Conservation (phyloP, 2,888 invertebrate genomes). For the Eupithecia pulchellata region DNA sequence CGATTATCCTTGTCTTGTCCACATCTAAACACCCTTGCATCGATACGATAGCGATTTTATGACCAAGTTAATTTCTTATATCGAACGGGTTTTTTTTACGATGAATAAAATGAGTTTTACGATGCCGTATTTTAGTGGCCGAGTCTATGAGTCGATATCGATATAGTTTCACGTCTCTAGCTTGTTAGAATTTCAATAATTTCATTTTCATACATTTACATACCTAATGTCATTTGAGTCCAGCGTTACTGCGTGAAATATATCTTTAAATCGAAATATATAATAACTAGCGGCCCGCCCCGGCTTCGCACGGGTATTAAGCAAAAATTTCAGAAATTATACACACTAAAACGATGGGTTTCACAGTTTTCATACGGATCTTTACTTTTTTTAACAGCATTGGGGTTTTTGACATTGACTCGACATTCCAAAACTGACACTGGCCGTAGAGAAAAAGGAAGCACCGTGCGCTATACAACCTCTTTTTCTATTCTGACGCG, state of each 20-base stretch:
- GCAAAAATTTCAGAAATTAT: no score
- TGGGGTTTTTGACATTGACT: no score
- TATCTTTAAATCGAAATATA: neutral
- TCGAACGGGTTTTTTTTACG: conserved; percentile 63
- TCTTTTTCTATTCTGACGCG: no score
- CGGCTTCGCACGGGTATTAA: no score
- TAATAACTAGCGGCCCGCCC: no score
- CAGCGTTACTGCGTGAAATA: neutral
- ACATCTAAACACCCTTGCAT: conserved; percentile 35
- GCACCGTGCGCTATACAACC: no score
- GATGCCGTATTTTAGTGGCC: conserved; percentile 43
- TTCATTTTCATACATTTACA: neutral
- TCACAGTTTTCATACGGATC: no score
- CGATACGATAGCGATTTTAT: conserved; percentile 53
- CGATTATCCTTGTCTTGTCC: neutral
- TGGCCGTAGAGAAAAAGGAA: no score
- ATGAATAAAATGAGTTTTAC: conserved; percentile 63
- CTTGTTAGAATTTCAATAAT: neutral
- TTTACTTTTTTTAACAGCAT: no score
- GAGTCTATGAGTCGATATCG: neutral
- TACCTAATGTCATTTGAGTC: neutral
- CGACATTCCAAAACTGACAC: no score
- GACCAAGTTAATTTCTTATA: conserved; percentile 64
- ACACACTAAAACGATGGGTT: no score
- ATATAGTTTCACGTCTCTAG: neutral